A percentile compares a stretch with the other conserved stretches of the same genome.
phyloP scores from a whole-genome alignment of 92 coral and sea anemone genomes.

The Meandrina meandrites region DNA sequence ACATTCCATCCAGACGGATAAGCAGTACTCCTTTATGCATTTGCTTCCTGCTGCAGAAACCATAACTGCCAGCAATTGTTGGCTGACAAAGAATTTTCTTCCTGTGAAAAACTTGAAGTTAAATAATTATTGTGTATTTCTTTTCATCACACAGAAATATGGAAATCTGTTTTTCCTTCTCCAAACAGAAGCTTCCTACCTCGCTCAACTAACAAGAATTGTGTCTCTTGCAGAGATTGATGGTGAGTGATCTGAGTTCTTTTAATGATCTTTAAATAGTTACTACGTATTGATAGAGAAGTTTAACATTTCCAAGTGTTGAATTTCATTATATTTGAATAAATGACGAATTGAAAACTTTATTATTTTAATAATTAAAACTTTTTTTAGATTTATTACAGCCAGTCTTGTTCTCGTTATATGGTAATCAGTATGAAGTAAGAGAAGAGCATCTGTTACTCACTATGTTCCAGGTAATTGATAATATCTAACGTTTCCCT shows the following conservation, averaged over 20 bases:
- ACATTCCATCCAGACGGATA: neutral
- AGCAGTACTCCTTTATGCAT: neutral
- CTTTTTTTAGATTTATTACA: slow-evolving; percentile 78
- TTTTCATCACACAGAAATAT: slow-evolving; percentile 61
- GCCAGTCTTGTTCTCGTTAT: slow-evolving; percentile 95
- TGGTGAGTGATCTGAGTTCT: slow-evolving; percentile 63
- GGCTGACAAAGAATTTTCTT: no score
- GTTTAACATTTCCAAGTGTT: no score
- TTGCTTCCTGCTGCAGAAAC: neutral
- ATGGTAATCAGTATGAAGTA: slow-evolving; percentile 94
- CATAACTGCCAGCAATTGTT: neutral
- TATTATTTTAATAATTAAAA: no score
- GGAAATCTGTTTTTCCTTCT: slow-evolving; percentile 94
- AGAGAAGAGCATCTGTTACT: slow-evolving; percentile 92
- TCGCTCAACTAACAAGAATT: slow-evolving; percentile 93
- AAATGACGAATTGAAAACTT: no score
- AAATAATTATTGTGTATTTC: neutral
- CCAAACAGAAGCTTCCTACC: slow-evolving; percentile 93
- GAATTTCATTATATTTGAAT: no score
- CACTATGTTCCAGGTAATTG: slow-evolving; percentile 91
- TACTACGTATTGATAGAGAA: neutral
- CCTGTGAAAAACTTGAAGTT: no score
- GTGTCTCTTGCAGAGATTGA: slow-evolving; percentile 89
- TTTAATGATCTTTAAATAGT: neutral
- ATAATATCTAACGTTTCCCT: neutral